Base-by-base conservation (phyloP, 2,113 vertebrate species). In the Hymenochirus boettgeri region DNA sequence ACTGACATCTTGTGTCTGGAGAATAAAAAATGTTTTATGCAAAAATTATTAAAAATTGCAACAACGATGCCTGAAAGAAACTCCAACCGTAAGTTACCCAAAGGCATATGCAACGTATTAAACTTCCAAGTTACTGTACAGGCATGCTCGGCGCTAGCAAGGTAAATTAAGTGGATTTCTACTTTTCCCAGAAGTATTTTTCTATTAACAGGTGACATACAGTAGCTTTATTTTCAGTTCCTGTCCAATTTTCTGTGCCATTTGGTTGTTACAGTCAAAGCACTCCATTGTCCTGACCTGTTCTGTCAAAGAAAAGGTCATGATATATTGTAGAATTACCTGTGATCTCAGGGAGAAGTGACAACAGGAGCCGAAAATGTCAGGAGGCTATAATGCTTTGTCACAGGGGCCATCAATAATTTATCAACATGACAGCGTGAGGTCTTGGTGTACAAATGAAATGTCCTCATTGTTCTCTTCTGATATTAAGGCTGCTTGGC, bases 351-450 rank as follows among this genome's bases (percentile, higher is more conserved):
- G 17, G 9, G 13, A 59, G 46, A 59, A 58, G 45, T 59, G 64
- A 67, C 45, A 59, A 47, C 18, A 52, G 46, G 33, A 53, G 58
- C 33, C 27, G 56, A 12, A 67, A 67, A 67, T 67, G 64, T 59
- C 64, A 67, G 64, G 4, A 33, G 57, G 46, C 56, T 59, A 29
- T 42, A 59, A 47, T 27, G 55, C 55, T 67, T 67, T 67, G 55
- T 58, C 64, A 67, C 45, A 10, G 46, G 56, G 18, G 33, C 39
- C 64, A 67, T 67, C 64, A 59, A 67, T 59, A 59, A 59, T 67
- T 59, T 57, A 65, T 57, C 56, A 59, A 59, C 21, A 12, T 67
- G 64, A 46, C 56, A 50, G 54, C 23, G 22, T 59, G 64, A 22
- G 64, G 31, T 35, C 64, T 29, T 18, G 7, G 23, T 58, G 46